Evolutionary conservation across 35 echinoderm and acorn worm species (phyloP), one percentile per base, ranked within the genome.

Genomic region (Acanthaster planci): DNA sequence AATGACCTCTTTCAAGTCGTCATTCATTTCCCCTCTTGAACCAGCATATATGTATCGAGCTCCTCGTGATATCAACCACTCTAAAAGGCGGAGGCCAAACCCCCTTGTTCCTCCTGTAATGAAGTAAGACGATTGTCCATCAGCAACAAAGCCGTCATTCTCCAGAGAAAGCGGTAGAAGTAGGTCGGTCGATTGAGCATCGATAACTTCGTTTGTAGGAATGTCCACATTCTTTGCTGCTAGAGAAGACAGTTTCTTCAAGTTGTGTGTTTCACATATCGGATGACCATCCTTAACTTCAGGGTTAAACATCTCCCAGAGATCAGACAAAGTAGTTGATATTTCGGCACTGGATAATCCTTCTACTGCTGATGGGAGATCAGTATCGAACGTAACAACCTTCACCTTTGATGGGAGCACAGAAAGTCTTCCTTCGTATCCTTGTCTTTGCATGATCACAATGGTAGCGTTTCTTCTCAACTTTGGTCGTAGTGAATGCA

Each of bases 41-140:
- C 78, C 8, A 53, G 88, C 53, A 17, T 79, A 93, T 21, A 94
- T 40, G 18, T 47, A 50, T 42, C 55, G 79, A n/a, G 87, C 92
- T 57, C 86, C 86, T 27, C 77, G 47, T 23, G 0, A n/a, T 7
- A 80, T 59, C 58, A 93, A 37, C 92, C 92, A 94, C 18, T 82
- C 76, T 30, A 86, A 76, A 52, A 94, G 23, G 8, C 38, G 30
- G 7, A 89, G 37, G 16, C 92, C 92, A 60, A 94, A 64, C 2
- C 92, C 92, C 76, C 85, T 90, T 7, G 92, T 90, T 0, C 92
- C 92, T 8, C 92, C 92, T 17, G 87, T 85, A 22, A 94, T 88
- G 52, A 94, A 83, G 64, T 94, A 94, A 5, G 92, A 86, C 0
- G 78, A 40, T 19, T 27, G 1, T 18, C 53, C 30, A 52, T 88